Base-by-base conservation (phyloP, 2,113 vertebrate species). In the Hemichromis elongatus region DNA sequence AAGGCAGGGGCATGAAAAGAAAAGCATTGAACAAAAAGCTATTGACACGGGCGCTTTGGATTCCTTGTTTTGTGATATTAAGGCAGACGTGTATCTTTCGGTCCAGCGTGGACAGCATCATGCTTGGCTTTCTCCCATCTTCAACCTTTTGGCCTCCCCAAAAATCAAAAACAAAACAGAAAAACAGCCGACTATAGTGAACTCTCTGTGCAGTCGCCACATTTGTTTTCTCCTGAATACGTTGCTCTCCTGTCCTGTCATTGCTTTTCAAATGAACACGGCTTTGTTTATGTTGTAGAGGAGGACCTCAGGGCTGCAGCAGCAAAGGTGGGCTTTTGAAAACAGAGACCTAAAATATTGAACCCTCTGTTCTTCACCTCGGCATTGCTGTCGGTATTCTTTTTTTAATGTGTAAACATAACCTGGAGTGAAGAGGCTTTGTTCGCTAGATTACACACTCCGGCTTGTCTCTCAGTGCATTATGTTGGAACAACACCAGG, bases 1-100 rank as follows among this genome's bases (percentile, higher is more conserved):
- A 79, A 90, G 77, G 80, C 83, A 26, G 19, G 30, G 52, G 5
- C 28, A 3, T 86, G 79, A 86, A 83, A 83, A 90, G 84, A 78
- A 75, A 81, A 12, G 37, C 13, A 1, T 3, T 14, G 57, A 88
- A 86, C 63, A 84, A 68, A 68, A 84, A 79, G 80, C 68, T 40
- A 12, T 2, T 13, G 86, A 87, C 86, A 33, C 5, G 42, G 2
- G 1, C 9, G 10, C 24, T 4, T 10, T 11, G 24, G 11, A 3
- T 40, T 30, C 35, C 84, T 42, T 90, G 81, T 85, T 82, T 88
- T 57, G 26, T n/a, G 4, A 6, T 52, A 35, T 78, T 21, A 11
- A 86, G 86, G 78, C 70, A 55, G 82, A 77, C 28, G 70, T 21
- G 73, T 81, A 28, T 80, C 40, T 7, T 66, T 87, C 52, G 81